phyloP scores from a whole-genome alignment of 2,888 invertebrate species.

The Agrotis clavis region DNA sequence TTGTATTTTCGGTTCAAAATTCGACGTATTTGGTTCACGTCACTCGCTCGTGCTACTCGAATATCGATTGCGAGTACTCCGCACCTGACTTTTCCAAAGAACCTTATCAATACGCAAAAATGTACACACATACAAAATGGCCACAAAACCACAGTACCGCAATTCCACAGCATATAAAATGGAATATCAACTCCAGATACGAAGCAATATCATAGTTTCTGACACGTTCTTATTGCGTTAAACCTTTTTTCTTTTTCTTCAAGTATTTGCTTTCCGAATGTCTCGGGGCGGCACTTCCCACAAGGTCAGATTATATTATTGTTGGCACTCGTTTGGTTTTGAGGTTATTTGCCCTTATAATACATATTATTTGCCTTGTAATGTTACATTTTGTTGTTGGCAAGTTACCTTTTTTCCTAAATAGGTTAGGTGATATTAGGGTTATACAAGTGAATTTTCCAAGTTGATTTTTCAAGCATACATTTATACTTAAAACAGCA shows the following conservation, averaged over 20 bases:
- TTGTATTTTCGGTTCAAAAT: too few species aligned
- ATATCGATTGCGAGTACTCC: too few species aligned
- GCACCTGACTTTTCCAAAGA: too few species aligned
- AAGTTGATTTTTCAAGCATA: too few species aligned
- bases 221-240: slow-evolving; percentile 29
- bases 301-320: slow-evolving; percentile 33
- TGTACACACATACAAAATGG: not conserved
- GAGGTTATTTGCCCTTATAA: slow-evolving; percentile 10
- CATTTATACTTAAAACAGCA: too few species aligned
- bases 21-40: too few species aligned
- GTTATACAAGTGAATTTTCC: too few species aligned
- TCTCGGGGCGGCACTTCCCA: slow-evolving; percentile 17
- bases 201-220: slow-evolving; percentile 37
- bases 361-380: not conserved
- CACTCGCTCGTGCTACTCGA: too few species aligned
- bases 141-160: slow-evolving; percentile 13
- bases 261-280: slow-evolving; percentile 44
- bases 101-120: too few species aligned
- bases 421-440: not conserved
- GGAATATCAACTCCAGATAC: slow-evolving; percentile 28
- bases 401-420: not conserved
- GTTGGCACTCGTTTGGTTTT: slow-evolving; percentile 19
- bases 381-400: slow-evolving; percentile 4
- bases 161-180: slow-evolving; percentile 9
- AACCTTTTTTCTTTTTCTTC: slow-evolving; percentile 37